Percentiles rank a stretch among this genome's conserved stretches.
phyloP scores from a whole-genome alignment of 2,888 invertebrate species.

The Luffia ferchaultella region DNA sequence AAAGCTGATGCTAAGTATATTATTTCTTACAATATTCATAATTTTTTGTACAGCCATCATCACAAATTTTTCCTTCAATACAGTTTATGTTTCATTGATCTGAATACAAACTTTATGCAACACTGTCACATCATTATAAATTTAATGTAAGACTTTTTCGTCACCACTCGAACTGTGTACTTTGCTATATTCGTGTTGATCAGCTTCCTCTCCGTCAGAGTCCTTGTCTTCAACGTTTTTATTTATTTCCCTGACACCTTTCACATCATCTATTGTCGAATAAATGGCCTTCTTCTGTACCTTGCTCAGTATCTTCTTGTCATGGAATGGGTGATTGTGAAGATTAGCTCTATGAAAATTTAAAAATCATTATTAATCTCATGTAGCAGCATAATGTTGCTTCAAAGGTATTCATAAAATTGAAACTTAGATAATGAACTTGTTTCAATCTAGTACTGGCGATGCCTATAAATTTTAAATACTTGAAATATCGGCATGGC shows the following conservation, averaged over 20 bases:
- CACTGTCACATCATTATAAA: too few relatives aligned
- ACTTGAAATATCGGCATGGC: background rate
- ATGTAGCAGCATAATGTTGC: too few relatives aligned
- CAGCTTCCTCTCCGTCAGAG: background rate
- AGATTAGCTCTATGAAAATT: constrained; percentile 38
- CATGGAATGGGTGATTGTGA: constrained; percentile 55
- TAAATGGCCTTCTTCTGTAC: constrained; percentile 51
- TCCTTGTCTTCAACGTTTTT: background rate
- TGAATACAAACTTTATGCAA: too few relatives aligned
- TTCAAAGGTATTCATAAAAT: too few relatives aligned
- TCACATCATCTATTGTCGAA: constrained; percentile 35
- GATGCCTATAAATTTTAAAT: background rate
- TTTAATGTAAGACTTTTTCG: too few relatives aligned
- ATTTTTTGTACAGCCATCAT: too few relatives aligned
- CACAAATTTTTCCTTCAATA: too few relatives aligned
- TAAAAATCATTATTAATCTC: too few relatives aligned
- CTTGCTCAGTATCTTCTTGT: constrained; percentile 51
- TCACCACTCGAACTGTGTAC: background rate
- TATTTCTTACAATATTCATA: too few relatives aligned
- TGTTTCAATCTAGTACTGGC: background rate
- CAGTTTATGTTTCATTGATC: too few relatives aligned
- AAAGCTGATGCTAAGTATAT: too few relatives aligned
- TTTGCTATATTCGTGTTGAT: background rate
- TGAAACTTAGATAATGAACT: background rate
- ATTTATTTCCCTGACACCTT: constrained; percentile 21